Evolutionary conservation across 64 coral and sea anemone genomes (phyloP).

Genomic region (Catalaphyllia jardinei): DNA sequence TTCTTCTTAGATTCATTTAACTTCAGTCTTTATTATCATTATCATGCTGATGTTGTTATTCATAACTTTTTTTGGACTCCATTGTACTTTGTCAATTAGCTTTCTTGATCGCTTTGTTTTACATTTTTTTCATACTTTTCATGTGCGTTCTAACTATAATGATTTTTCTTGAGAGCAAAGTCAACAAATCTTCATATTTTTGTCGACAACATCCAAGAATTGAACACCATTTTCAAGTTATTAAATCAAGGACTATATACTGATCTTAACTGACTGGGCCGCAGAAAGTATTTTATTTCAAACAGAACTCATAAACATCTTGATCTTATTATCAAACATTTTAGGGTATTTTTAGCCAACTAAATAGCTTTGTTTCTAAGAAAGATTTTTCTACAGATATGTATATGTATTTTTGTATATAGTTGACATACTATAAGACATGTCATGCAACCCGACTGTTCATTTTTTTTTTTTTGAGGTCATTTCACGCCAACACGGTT

Average conservation of each 20-base stretch:
- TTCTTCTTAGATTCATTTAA: too few species aligned
- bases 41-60: too few species aligned
- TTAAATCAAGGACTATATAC: not conserved
- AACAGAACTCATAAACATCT: not conserved
- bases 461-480: not conserved
- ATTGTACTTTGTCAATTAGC: not conserved
- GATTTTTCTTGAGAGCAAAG: not conserved
- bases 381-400: not conserved
- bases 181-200: not conserved
- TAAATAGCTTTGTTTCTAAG: constrained; percentile 3
- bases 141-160: not conserved
- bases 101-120: not conserved
- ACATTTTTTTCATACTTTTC: not conserved
- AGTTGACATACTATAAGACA: not conserved
- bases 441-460: not conserved
- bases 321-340: not conserved
- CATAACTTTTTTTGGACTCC: too few species aligned
- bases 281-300: not conserved
- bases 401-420: not conserved
- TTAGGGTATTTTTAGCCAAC: not conserved
- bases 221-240: not conserved
- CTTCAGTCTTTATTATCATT: too few species aligned
- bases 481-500: not conserved
- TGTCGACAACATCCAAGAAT: not conserved
- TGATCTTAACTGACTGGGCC: not conserved